Evolutionary conservation across 1,140 invertebrate species (phyloP), one percentile per base, ranked within the genome.

Genomic region (Heliconius nattereri): DNA sequence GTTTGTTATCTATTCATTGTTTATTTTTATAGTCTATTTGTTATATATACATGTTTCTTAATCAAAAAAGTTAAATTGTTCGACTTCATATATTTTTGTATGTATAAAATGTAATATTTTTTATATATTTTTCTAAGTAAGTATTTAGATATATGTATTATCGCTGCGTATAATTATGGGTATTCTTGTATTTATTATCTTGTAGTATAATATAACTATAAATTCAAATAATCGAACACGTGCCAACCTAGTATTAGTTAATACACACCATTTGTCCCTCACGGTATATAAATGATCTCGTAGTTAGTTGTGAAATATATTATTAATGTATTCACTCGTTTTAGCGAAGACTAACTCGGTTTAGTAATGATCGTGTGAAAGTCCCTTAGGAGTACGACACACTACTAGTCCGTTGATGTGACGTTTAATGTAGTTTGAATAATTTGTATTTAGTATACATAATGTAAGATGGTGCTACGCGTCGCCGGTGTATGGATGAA

Each of bases 191-290:
- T 13, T 66, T 45, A 29, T 29, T 13, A 66, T 66, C 60, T 29
- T 29, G 26, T 71, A 76, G 16, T 60, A 45, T 70, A 71, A 76
- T 60, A 23, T 57, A 16, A 37, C 19, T 37, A 76, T 70, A 19
- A 29, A 72, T 73, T 77, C 70, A 71, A 73, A 77, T 80, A 77
- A 76, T 80, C 75, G 71, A 77, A 81, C 75, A 81, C 57, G 79
- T 81, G 79, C 79, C 79, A 81, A 74, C 73, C 60, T 66, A 66
- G 60, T 23, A 26, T 26, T 73, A 74, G 54, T 70, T 20, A 40
- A 52, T n/a, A 26, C 29, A 77, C 75, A 81, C 75, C 52, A 23
- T 35, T 73, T 78, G 72, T 74, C 71, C 71, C 35, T 74, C 66
- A 60, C 37, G 26, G 60, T 75, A 81, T 73, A 35, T 74, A 71